A percentile compares a stretch with the other conserved stretches of the same genome.
Conservation (phyloP, 2,888 invertebrate genomes). For the Syrista parreyssii region DNA sequence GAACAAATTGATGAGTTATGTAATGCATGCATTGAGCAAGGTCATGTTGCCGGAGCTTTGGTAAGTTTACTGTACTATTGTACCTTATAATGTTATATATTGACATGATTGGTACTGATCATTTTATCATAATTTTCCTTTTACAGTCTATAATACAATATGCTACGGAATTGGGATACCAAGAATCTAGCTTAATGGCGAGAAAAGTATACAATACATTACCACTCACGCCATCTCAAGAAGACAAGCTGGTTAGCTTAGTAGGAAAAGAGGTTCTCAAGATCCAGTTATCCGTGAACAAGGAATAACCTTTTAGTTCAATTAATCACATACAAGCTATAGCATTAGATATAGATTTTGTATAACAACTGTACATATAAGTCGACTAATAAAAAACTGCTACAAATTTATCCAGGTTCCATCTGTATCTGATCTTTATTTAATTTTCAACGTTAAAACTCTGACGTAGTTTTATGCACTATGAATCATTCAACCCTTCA, state of each 20-base stretch:
- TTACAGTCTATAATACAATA: slow-evolving; percentile 71
- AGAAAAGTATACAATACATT: slow-evolving; percentile 58
- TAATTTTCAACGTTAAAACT: background rate
- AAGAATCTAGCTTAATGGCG: slow-evolving; percentile 66
- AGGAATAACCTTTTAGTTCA: slow-evolving; percentile 2
- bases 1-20: slow-evolving; percentile 69
- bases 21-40: slow-evolving; percentile 69
- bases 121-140: background rate
- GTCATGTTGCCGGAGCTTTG: slow-evolving; percentile 69
- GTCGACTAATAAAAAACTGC: background rate
- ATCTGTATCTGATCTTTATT: background rate
- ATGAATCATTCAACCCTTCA: background rate
- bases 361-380: background rate
- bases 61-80: slow-evolving; percentile 55
- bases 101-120: background rate
- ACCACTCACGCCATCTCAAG: slow-evolving; percentile 68
- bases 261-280: slow-evolving; percentile 64
- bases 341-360: background rate
- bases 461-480: background rate
- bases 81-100: background rate
- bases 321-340: background rate
- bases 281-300: background rate
- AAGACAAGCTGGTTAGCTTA: slow-evolving; percentile 67
- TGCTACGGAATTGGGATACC: slow-evolving; percentile 69
- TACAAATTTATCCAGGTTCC: background rate